Conservation (phyloP, 2,113 vertebrate species). For the Oenanthe oenanthe region DNA sequence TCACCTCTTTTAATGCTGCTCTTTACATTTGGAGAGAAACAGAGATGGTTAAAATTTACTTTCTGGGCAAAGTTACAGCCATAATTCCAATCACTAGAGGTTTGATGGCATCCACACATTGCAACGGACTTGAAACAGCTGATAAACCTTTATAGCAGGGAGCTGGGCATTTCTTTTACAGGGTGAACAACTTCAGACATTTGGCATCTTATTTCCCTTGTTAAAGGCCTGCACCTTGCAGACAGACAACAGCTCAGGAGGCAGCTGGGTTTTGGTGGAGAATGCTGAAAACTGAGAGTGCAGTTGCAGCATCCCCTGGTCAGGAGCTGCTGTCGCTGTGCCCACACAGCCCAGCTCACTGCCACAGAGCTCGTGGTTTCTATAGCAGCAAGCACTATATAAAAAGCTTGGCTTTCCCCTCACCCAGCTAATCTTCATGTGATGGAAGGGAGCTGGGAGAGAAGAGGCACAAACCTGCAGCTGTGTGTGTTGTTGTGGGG, state of each 20-base stretch:
- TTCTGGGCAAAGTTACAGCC: not conserved
- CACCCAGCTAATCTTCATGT: not conserved
- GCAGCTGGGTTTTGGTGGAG: not conserved
- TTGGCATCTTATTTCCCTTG: not conserved
- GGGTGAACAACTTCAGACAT: not conserved
- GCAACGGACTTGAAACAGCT: not conserved
- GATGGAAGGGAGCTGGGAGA: not conserved
- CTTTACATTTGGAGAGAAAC: not conserved
- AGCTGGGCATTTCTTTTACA: not conserved
- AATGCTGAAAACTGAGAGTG: not conserved
- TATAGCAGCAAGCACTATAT: not conserved
- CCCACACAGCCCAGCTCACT: not conserved
- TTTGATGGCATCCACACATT: not conserved
- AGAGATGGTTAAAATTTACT: not conserved
- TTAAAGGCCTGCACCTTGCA: not conserved
- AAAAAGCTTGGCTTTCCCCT: not conserved
- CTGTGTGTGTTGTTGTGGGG: not conserved
- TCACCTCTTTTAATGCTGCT: not conserved
- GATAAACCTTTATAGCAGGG: not conserved
- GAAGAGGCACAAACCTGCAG: not conserved
- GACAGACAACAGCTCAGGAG: not conserved
- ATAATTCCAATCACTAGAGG: not conserved
- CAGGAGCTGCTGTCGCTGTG: not conserved
- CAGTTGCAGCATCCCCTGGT: not conserved
- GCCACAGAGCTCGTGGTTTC: not conserved